These are phyloP conservation scores for Cephus runcator DNA, from an alignment of 2,888 invertebrate species.

Conservation along the genomic window DNA sequence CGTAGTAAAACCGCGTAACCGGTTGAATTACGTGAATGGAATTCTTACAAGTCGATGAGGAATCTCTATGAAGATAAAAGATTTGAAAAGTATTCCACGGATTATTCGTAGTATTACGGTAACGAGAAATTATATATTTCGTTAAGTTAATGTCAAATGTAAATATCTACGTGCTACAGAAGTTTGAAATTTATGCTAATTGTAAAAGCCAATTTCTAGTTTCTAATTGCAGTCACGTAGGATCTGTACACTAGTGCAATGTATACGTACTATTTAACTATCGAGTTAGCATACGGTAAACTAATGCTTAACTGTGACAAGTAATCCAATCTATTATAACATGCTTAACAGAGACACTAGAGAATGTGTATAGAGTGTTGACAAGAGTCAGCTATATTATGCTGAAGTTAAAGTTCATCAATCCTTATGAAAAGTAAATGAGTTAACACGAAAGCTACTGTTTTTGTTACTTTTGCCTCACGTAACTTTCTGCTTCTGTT, in stretches of 20 bases:
- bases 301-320: neutral
- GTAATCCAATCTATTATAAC: neutral
- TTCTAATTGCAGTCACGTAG: neutral
- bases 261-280: neutral
- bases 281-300: neutral
- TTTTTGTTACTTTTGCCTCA: neutral
- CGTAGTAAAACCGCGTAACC: neutral
- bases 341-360: neutral
- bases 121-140: neutral
- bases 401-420: neutral
- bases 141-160: neutral
- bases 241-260: neutral
- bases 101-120: neutral
- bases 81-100: neutral
- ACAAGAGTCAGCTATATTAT: neutral
- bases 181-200: neutral
- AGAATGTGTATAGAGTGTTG: neutral
- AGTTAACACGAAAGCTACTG: neutral
- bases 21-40: neutral
- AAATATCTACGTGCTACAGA: neutral
- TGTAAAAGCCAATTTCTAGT: neutral
- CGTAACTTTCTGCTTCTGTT: neutral
- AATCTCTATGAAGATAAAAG: neutral
- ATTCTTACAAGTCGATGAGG: neutral
- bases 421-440: neutral